Base-by-base conservation (phyloP, 2,888 invertebrate species). In the Matsumyia berberina region DNA sequence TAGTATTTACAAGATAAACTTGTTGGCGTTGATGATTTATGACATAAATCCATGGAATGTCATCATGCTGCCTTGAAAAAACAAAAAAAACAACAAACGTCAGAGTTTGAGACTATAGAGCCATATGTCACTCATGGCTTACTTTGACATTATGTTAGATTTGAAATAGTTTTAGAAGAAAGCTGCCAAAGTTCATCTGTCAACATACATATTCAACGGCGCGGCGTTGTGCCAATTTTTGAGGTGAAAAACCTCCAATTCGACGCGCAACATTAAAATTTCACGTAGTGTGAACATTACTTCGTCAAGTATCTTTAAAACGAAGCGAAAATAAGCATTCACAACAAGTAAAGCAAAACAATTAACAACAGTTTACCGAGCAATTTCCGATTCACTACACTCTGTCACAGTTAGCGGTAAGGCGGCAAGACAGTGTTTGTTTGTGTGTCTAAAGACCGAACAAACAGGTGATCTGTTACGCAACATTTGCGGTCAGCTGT, bases 401-500 rank as follows among this genome's bases (percentile, higher is more conserved):
- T 42, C 33, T 31, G 31, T n/a, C 24, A 12, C 29, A 39, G n/a
- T 11, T 37, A 19, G 29, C 57, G 9, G 35, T 29, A 5, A 29
- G 29, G 12, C 17, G 35, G 5, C 46, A 46, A 11, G 17, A 9
- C 2, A 3, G 31, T 33, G 33, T 46, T 46, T 24, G 46, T 46
- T 33, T 67, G 42, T 57, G 15, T 24, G 12, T 19, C 19, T 24
- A 39, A 51, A 29, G 53, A 57, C 57, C 9, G 17, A 31, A 5
- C 29, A 17, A 17, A 17, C 44, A 60, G 67, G 58, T 64, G 64
- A 76, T 70, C 51, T 64, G 64, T 82, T 82, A 70, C 44, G 77
- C 44, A 82, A 82, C 64, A 66, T 64, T 74, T 82, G 81, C 44
- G 70, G 81, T 82, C 81, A 77, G 64, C 64, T 66, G 69, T 76